A percentile compares a stretch with the other conserved stretches of the same genome.
phyloP scores from a whole-genome alignment of 2,888 invertebrate species.

The Oligia strigilis region DNA sequence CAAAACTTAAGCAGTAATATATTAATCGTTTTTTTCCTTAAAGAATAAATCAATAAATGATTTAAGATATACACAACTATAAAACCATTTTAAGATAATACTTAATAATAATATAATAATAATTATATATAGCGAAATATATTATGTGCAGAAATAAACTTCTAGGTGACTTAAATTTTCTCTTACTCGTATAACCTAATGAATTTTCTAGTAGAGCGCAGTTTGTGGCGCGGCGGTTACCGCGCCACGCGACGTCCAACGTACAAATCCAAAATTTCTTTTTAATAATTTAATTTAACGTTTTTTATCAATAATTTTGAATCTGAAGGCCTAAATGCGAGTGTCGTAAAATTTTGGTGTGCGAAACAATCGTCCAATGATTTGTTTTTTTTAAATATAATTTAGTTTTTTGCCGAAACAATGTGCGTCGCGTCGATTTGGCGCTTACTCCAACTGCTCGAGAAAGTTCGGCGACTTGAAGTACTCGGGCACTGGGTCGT shows the following conservation, averaged over 20 bases:
- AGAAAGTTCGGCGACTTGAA: conserved; percentile 99
- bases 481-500: conserved; percentile 99
- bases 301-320: conserved; percentile 91
- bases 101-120: conserved; percentile 91
- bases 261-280: conserved; percentile 84
- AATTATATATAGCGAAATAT: conserved; percentile 91
- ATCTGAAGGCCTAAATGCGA: conserved; percentile 93
- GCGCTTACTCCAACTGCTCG: conserved; percentile 97
- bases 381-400: conserved; percentile 69
- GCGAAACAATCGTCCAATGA: conserved; percentile 88
- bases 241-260: conserved; percentile 85
- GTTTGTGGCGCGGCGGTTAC: conserved; percentile 69
- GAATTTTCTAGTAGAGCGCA: conserved; percentile 89
- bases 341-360: conserved; percentile 92
- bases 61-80: conserved; percentile 90
- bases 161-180: conserved; percentile 91
- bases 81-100: conserved; percentile 91
- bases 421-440: conserved; percentile 79
- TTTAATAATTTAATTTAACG: conserved; percentile 87
- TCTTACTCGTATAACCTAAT: conserved; percentile 90
- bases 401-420: conserved; percentile 83
- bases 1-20: conserved; percentile 91
- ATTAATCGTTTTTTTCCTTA: conserved; percentile 90
- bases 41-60: conserved; percentile 90
- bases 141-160: conserved; percentile 91